A percentile compares a stretch with the other conserved stretches of the same genome.
These are phyloP conservation scores for Lerema accius DNA, from an alignment of 1,140 invertebrate species.

Conservation along the genomic window DNA sequence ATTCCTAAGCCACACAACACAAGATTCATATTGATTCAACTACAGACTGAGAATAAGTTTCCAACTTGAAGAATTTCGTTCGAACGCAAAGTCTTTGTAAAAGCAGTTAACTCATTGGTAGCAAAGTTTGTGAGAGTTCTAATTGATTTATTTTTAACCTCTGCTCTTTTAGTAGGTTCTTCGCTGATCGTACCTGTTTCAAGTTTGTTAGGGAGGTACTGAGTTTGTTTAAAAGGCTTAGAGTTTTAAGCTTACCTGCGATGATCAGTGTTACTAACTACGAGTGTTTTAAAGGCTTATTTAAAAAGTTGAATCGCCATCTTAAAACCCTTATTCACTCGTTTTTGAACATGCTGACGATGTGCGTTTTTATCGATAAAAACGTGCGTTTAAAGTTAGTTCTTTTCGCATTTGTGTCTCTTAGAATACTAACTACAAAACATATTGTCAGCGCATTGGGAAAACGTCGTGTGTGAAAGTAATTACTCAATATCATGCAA, in stretches of 20 bases:
- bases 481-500: too few relatives aligned
- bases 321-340: too few relatives aligned
- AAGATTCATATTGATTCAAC: constrained; percentile 34
- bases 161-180: neutral
- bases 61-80: constrained; percentile 46
- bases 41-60: constrained; percentile 18
- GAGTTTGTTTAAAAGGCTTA: neutral
- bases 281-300: neutral
- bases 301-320: too few relatives aligned
- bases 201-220: neutral
- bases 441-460: too few relatives aligned
- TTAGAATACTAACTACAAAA: too few relatives aligned
- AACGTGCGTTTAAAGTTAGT: too few relatives aligned
- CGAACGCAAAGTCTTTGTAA: constrained; percentile 41
- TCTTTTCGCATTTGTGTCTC: too few relatives aligned
- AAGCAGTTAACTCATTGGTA: constrained; percentile 39
- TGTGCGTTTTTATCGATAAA: too few relatives aligned
- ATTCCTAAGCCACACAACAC: constrained; percentile 20
- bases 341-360: too few relatives aligned
- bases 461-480: too few relatives aligned
- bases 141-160: constrained; percentile 38
- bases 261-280: neutral
- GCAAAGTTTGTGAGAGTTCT: constrained; percentile 28
- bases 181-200: neutral
- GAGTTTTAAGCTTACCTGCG: neutral